phyloP scores from a whole-genome alignment of 2,113 vertebrate genomes.

The Malurus cyaneus region DNA sequence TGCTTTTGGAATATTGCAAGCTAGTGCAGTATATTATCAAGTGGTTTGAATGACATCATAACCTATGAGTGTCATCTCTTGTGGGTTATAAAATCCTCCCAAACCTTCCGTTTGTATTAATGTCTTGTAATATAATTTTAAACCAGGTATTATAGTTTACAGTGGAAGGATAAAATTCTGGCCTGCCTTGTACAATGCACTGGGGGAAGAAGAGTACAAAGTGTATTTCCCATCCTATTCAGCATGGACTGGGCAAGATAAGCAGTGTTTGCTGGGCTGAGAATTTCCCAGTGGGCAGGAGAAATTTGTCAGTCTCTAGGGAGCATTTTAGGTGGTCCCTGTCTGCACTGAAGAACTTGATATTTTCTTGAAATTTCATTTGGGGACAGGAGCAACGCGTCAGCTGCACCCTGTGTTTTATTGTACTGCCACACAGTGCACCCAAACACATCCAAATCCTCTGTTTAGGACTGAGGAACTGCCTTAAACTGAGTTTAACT shows the following conservation, averaged over 20 bases:
- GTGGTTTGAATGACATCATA: slow-evolving; percentile 68
- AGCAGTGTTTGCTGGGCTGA: neutral
- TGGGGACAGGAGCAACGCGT: neutral
- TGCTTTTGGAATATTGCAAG: slow-evolving; percentile 65
- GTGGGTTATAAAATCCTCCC: slow-evolving; percentile 70
- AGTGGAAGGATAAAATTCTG: slow-evolving; percentile 55
- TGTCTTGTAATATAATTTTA: slow-evolving; percentile 74
- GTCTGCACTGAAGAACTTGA: neutral
- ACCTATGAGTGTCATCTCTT: slow-evolving; percentile 66
- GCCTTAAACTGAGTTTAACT: neutral
- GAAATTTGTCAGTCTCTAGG: neutral
- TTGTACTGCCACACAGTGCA: accelerated
- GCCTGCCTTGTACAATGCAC: slow-evolving; percentile 8
- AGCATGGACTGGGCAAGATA: neutral
- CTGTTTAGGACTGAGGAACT: neutral
- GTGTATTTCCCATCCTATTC: neutral
- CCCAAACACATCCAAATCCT: neutral
- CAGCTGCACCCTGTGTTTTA: accelerated
- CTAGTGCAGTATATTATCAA: slow-evolving; percentile 61
- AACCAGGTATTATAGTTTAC: slow-evolving; percentile 69
- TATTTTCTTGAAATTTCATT: neutral
- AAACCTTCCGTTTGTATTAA: slow-evolving; percentile 67
- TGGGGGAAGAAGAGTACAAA: slow-evolving; percentile 14
- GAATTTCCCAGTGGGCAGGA: neutral
- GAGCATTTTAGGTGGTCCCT: neutral